A percentile compares a stretch with the other conserved stretches of the same genome.
Conservation (phyloP, 1,140 invertebrate genomes). For the Dryas iulia region DNA sequence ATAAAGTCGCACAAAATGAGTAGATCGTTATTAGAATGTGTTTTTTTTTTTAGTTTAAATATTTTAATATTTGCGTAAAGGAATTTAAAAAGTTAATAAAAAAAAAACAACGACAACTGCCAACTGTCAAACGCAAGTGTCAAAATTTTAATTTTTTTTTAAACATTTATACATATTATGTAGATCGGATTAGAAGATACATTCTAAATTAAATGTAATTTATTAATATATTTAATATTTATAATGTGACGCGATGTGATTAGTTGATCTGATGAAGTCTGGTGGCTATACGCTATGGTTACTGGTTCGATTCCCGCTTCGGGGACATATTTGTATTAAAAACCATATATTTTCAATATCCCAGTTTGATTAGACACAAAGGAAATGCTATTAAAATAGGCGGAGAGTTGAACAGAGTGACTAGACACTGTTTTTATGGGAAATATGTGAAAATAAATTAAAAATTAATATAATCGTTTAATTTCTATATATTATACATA, state of each 20-base stretch:
- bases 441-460: not conserved
- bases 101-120: constrained; percentile 27
- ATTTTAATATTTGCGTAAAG: constrained; percentile 17
- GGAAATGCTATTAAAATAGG: not conserved
- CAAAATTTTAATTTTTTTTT: constrained; percentile 25
- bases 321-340: not conserved
- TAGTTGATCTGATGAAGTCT: not conserved
- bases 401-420: not conserved
- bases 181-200: not conserved
- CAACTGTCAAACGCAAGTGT: constrained; percentile 31
- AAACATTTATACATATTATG: not conserved
- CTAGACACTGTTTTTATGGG: not conserved
- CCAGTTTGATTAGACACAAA: not conserved
- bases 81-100: not conserved
- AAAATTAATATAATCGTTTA: not conserved
- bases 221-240: not conserved
- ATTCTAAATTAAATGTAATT: constrained; percentile 4
- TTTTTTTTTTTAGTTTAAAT: constrained; percentile 20
- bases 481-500: not conserved
- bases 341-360: not conserved
- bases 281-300: not conserved
- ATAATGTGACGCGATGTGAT: not conserved
- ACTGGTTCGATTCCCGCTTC: not conserved
- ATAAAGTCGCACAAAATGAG: constrained; percentile 56
- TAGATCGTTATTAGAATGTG: constrained; percentile 36